Conservation (phyloP, 1,140 invertebrate species). For the Tetranychus urticae region DNA sequence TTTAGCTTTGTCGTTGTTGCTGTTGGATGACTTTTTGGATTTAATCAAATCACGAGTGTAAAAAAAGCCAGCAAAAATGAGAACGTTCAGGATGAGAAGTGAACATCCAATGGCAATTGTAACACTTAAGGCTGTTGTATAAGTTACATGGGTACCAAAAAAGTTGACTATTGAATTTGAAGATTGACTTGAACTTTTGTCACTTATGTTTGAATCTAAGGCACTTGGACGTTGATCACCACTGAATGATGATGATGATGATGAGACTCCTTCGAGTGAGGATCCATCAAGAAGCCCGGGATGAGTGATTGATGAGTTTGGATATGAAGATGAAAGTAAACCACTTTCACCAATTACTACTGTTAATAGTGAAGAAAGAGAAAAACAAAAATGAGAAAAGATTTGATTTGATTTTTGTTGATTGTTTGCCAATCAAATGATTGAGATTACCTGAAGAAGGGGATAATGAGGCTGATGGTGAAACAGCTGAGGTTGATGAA, state of each 20-base stretch:
- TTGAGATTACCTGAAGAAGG: not conserved
- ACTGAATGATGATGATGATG: not conserved
- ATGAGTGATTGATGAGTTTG: too few species aligned
- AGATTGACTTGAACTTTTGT: not conserved
- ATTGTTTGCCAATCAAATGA: not conserved
- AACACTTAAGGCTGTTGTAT: constrained; percentile 62
- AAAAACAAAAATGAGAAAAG: not conserved
- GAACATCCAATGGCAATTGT: constrained; percentile 75
- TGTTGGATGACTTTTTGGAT: not conserved
- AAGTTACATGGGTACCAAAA: constrained; percentile 28
- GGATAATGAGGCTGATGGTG: not conserved
- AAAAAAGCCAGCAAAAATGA: constrained; percentile 75
- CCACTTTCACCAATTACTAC: too few species aligned
- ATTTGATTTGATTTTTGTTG: not conserved
- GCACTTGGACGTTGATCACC: not conserved
- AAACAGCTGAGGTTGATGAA: not conserved
- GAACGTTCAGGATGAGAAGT: constrained; percentile 60
- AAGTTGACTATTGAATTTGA: not conserved
- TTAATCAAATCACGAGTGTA: constrained; percentile 31
- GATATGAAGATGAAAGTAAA: too few species aligned
- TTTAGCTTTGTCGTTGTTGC: not conserved
- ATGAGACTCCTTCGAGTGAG: not conserved
- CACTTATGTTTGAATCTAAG: not conserved
- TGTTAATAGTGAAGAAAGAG: too few species aligned
- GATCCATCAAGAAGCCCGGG: not conserved